These are phyloP conservation scores for Mesoligia furuncula DNA, from an alignment of 2,888 invertebrate genomes.

Conservation along the genomic window DNA sequence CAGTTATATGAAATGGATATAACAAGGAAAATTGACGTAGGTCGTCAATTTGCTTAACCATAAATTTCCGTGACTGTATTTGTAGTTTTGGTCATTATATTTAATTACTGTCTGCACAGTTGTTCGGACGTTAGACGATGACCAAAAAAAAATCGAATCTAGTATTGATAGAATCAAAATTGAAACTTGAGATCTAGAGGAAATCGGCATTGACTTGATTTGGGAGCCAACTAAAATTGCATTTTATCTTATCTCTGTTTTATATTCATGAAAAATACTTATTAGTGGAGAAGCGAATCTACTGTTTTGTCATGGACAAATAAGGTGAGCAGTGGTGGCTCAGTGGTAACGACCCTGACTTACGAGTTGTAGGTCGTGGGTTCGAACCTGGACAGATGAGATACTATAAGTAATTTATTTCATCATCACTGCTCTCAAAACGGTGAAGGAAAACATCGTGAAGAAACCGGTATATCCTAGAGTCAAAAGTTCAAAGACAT, in stretches of 20 bases:
- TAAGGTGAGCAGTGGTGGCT: too few relatives aligned
- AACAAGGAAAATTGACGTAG: not conserved
- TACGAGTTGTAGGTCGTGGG: too few relatives aligned
- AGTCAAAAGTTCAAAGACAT: too few relatives aligned
- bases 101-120: constrained; percentile 22
- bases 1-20: not conserved
- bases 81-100: constrained; percentile 7
- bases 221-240: not conserved
- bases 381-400: too few relatives aligned
- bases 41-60: not conserved
- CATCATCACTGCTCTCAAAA: too few relatives aligned
- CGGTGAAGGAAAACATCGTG: too few relatives aligned
- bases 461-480: too few relatives aligned
- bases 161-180: not conserved
- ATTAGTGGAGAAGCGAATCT: not conserved
- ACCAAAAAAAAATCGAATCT: not conserved
- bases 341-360: too few relatives aligned
- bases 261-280: not conserved
- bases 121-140: constrained; percentile 9
- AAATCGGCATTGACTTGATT: not conserved
- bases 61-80: not conserved
- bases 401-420: too few relatives aligned
- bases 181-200: too few relatives aligned
- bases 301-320: not conserved
- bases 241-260: not conserved